phyloP scores from a whole-genome alignment of 2,797 vertebrate species.

The Pipistrellus nathusii region DNA sequence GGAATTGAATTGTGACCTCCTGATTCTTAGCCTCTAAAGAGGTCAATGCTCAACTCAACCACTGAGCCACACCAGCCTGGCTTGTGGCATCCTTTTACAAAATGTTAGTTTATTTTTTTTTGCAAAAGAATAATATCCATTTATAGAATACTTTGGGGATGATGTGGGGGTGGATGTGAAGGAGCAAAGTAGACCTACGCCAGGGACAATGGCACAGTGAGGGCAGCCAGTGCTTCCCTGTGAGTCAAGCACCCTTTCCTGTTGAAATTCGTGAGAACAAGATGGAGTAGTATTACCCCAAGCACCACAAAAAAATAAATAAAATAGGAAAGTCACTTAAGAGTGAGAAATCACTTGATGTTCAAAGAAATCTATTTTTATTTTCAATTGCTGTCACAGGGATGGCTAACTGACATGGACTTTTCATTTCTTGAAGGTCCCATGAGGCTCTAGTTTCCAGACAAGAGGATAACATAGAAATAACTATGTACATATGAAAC shows the following conservation, averaged over 20 bases:
- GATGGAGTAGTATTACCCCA: neutral
- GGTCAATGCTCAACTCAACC: too few relatives aligned
- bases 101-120: slow-evolving; percentile 45
- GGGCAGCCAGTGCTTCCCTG: neutral
- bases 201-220: neutral
- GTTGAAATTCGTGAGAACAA: slow-evolving; percentile 11
- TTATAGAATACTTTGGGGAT: neutral
- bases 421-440: slow-evolving; percentile 44
- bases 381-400: slow-evolving; percentile 37
- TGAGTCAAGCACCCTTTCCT: neutral
- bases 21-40: too few relatives aligned
- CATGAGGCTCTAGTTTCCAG: neutral
- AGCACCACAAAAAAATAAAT: neutral
- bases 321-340: slow-evolving; percentile 19
- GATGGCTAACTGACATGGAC: neutral
- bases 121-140: neutral
- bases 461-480: neutral
- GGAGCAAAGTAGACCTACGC: slow-evolving; percentile 11
- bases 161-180: neutral
- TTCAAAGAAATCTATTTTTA: slow-evolving; percentile 48
- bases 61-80: too few relatives aligned
- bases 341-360: neutral
- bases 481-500: neutral
- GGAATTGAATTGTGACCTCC: too few relatives aligned
- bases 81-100: neutral